Percentiles rank a stretch among this genome's conserved stretches.
Evolutionary conservation across 2,797 vertebrate genomes (phyloP).

Genomic region (Esox lucius): DNA sequence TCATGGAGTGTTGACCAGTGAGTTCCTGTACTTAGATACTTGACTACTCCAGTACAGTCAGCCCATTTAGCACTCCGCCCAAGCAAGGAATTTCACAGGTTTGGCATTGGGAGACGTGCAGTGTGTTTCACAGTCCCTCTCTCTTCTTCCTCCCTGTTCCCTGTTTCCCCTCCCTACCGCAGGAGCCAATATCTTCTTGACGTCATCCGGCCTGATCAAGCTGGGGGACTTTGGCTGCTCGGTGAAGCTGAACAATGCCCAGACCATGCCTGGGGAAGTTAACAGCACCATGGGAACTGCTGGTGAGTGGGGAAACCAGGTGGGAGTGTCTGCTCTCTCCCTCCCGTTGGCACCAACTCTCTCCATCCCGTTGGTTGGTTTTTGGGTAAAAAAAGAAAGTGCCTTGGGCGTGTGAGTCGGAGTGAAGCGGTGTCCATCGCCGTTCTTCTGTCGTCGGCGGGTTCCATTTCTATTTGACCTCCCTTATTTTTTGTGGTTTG

Average conservation of each 20-base stretch:
- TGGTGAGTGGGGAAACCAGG: constrained; percentile 71
- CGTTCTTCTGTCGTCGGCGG: background rate
- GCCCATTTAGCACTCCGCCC: too few relatives aligned
- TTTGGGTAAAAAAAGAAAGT: background rate
- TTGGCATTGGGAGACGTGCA: too few relatives aligned
- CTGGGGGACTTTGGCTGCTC: constrained; percentile 98
- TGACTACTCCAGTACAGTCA: too few relatives aligned
- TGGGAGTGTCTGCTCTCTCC: background rate
- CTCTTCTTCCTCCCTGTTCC: background rate
- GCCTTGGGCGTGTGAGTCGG: background rate
- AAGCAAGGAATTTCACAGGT: too few relatives aligned
- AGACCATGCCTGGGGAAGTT: constrained; percentile 99
- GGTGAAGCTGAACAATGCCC: constrained; percentile 96
- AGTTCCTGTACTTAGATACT: too few relatives aligned
- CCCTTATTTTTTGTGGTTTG: background rate
- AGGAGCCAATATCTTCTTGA: constrained; percentile 99
- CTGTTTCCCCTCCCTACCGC: background rate
- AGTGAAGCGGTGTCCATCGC: background rate
- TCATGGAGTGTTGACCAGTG: too few relatives aligned
- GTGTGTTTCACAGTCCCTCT: too few relatives aligned
- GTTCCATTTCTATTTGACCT: background rate
- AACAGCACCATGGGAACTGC: constrained; percentile 98
- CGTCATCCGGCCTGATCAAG: constrained; percentile 95
- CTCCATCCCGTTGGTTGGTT: constrained; percentile 8
- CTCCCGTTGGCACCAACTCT: constrained; percentile 40